Conservation (phyloP, 2,113 vertebrate species). For the Tetrax tetrax region DNA sequence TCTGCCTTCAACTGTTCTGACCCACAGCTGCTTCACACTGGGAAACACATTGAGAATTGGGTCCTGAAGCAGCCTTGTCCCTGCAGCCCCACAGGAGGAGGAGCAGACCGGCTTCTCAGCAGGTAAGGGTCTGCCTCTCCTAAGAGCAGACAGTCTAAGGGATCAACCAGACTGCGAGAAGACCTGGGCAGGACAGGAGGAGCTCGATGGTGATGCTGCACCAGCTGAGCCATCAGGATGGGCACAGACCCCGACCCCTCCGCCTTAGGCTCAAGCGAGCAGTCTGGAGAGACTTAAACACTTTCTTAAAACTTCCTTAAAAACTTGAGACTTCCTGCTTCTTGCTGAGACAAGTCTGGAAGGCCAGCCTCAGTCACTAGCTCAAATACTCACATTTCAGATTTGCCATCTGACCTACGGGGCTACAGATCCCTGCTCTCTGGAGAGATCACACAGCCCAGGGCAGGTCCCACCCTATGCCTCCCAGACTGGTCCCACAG, state of each 20-base stretch:
- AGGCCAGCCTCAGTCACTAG: neutral
- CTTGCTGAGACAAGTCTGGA: neutral
- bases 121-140: neutral
- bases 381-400: neutral
- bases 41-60: neutral
- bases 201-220: neutral
- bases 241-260: rapidly evolving
- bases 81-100: neutral
- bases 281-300: neutral
- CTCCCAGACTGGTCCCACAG: neutral
- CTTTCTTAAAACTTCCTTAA: too few relatives aligned
- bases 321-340: neutral
- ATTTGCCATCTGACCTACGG: neutral
- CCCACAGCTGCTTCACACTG: neutral
- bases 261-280: neutral
- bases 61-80: neutral
- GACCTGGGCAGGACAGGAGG: neutral
- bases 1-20: neutral
- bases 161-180: neutral
- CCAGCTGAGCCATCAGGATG: neutral
- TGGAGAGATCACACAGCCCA: neutral
- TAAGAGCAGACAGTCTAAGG: neutral
- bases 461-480: neutral
- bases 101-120: neutral
- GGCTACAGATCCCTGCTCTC: neutral